These are phyloP conservation scores for Conomelus anceps DNA, from an alignment of 2,888 invertebrate species.

Conservation along the genomic window DNA sequence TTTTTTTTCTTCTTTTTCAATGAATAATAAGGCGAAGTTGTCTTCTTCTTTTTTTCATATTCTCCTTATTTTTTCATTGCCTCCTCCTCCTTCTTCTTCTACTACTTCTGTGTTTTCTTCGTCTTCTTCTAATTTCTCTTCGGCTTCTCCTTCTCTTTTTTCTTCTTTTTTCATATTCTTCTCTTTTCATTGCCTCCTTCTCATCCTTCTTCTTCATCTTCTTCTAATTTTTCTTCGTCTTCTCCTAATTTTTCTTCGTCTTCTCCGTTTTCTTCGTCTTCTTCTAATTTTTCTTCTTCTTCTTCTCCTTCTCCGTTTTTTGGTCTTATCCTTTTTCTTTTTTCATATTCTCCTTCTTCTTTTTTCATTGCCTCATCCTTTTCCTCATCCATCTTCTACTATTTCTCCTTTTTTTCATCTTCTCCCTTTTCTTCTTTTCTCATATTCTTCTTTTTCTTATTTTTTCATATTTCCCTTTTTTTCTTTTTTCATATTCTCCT, in stretches of 20 bases:
- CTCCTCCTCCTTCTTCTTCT: too few relatives aligned
- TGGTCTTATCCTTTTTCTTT: neutral
- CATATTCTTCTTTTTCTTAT: neutral
- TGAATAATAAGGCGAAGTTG: too few relatives aligned
- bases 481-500: neutral
- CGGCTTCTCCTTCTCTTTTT: neutral
- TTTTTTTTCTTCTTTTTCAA: neutral
- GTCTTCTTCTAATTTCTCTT: neutral
- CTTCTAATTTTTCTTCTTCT: neutral
- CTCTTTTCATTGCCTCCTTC: neutral
- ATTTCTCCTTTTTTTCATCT: neutral
- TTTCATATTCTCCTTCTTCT: neutral
- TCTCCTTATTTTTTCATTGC: neutral
- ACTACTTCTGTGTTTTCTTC: neutral
- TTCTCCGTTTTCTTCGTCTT: neutral
- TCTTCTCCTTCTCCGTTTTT: neutral
- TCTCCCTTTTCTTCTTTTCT: neutral
- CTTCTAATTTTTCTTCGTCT: neutral
- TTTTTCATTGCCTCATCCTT: neutral
- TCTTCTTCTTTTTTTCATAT: neutral
- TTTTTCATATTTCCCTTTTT: neutral
- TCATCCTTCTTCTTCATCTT: neutral
- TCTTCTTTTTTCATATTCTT: neutral
- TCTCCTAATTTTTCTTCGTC: neutral
- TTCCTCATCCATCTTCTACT: neutral